These are phyloP conservation scores for Remorina albescens DNA, from an alignment of 2,797 vertebrate species.

Conservation along the genomic window DNA sequence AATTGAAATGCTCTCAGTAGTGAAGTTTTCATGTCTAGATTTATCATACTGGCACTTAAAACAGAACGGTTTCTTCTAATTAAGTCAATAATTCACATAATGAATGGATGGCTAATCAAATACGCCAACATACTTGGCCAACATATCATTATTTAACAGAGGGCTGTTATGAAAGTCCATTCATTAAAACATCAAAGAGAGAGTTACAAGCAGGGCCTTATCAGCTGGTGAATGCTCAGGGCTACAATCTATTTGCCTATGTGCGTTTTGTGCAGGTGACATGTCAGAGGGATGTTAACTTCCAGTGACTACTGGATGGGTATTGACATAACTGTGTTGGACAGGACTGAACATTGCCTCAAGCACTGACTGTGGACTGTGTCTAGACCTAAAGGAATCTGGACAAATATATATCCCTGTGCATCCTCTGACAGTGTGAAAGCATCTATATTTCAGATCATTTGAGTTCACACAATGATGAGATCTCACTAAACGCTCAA, in stretches of 20 bases:
- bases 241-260: conserved; percentile 6
- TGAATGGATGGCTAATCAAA: conserved; percentile 26
- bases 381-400: neutral
- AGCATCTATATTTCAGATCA: neutral
- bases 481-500: neutral
- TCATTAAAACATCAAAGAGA: conserved; percentile 4
- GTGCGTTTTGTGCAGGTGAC: conserved; percentile 1
- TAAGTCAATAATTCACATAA: conserved; percentile 25
- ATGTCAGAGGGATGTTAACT: conserved; percentile 25
- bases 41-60: conserved; percentile 2
- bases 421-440: neutral
- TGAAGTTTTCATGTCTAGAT: conserved; percentile 1
- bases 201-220: neutral
- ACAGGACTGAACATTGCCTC: conserved; percentile 10
- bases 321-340: conserved; percentile 9
- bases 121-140: conserved; percentile 18
- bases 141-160: conserved; percentile 2
- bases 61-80: neutral
- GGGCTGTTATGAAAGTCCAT: neutral
- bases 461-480: neutral
- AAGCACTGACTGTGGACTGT: neutral
- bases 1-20: neutral
- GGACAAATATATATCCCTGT: neutral
- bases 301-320: conserved; percentile 13
- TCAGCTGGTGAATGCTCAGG: conserved; percentile 11